These are phyloP conservation scores for Aporrectodea caliginosa DNA, from an alignment of 1,140 invertebrate species.

Conservation along the genomic window DNA sequence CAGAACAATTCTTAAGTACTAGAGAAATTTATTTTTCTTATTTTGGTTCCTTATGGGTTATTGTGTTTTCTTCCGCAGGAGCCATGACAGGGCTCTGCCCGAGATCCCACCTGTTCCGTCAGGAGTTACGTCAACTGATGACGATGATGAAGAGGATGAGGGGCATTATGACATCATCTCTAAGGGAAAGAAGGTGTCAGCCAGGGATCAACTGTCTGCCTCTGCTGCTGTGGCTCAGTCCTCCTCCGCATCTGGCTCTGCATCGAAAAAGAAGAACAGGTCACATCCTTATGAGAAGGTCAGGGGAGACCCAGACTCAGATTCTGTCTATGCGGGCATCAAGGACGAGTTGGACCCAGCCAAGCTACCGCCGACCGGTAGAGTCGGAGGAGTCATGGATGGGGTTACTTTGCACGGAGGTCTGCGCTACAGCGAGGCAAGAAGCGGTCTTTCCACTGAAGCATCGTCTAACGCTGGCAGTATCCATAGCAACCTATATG, in stretches of 20 bases:
- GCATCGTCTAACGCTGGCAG: no score
- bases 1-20: not conserved
- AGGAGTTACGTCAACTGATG: not conserved
- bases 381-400: no score
- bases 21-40: not conserved
- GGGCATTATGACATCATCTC: slow-evolving; percentile 25
- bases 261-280: not conserved
- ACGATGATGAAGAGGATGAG: slow-evolving; percentile 20
- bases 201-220: not conserved
- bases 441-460: no score
- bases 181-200: slow-evolving; percentile 5
- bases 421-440: no score
- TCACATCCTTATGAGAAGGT: slow-evolving; percentile 11
- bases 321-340: not conserved
- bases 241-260: not conserved
- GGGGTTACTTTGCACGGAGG: no score
- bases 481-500: not conserved
- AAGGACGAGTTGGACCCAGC: not conserved
- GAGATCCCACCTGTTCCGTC: slow-evolving; percentile 10
- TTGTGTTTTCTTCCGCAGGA: not conserved
- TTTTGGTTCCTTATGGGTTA: not conserved
- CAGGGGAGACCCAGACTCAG: not conserved
- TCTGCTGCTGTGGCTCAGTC: not conserved
- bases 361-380: not conserved
- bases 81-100: slow-evolving; percentile 14